These are phyloP conservation scores for Cygnus olor DNA, from an alignment of 2,797 vertebrate genomes.

Conservation along the genomic window DNA sequence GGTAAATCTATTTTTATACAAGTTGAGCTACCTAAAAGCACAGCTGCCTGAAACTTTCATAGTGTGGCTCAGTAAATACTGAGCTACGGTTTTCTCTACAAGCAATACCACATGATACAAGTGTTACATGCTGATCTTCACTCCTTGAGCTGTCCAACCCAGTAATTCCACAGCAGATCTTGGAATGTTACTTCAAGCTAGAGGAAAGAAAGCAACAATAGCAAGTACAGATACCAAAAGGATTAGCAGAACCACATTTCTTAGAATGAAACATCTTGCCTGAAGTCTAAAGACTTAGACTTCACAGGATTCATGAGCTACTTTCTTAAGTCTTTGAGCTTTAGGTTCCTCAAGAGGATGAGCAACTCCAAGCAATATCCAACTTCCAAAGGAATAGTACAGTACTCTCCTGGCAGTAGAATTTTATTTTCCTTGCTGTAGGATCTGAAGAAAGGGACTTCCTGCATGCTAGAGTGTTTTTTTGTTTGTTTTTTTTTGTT, in stretches of 20 bases:
- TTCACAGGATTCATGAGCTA: neutral
- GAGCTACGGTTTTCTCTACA: constrained; percentile 2
- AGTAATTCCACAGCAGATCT: neutral
- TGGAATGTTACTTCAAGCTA: neutral
- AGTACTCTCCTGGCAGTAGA: neutral
- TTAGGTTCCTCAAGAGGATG: neutral
- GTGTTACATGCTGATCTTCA: neutral
- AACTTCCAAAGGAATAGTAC: neutral
- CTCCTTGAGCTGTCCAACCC: neutral
- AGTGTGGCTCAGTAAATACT: neutral
- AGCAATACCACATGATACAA: neutral
- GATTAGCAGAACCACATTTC: neutral
- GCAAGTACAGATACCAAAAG: neutral
- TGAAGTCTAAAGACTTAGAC: neutral
- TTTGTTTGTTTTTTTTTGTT: neutral
- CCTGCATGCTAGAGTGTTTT: neutral
- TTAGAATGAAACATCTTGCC: neutral
- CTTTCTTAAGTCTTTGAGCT: neutral
- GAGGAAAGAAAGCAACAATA: neutral
- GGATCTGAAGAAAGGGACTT: neutral
- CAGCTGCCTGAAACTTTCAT: neutral
- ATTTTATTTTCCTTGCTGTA: neutral
- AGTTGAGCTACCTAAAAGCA: neutral
- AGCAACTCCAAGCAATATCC: neutral
- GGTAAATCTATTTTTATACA: too few species aligned